Percentiles rank a stretch among this genome's conserved stretches.
Conservation (phyloP, 2,113 vertebrate species). For the Salvelinus namaycush region DNA sequence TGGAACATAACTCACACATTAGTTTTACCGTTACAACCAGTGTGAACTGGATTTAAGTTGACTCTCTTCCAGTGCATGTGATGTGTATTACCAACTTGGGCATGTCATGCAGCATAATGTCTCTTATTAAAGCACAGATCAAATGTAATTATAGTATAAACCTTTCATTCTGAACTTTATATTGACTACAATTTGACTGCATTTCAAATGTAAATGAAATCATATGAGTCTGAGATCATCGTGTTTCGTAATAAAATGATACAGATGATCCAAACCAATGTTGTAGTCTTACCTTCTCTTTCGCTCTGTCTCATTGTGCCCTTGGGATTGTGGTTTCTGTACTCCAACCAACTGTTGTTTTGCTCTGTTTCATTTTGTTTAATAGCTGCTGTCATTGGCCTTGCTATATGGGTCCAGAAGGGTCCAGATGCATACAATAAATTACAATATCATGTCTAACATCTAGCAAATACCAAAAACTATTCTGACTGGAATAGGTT, state of each 20-base stretch:
- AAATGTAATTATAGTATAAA: neutral
- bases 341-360: neutral
- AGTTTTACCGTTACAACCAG: no score
- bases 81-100: neutral
- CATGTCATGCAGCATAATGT: neutral
- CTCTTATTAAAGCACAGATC: neutral
- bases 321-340: neutral
- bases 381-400: slow-evolving; percentile 1
- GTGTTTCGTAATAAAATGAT: neutral
- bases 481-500: neutral
- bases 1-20: no score
- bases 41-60: no score
- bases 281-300: neutral
- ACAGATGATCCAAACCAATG: neutral
- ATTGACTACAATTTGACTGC: neutral
- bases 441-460: neutral
- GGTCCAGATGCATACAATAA: neutral
- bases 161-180: neutral
- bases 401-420: neutral
- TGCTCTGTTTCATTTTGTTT: neutral
- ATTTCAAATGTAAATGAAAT: neutral
- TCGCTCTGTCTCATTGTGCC: neutral
- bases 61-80: slow-evolving; percentile 9
- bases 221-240: neutral
- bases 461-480: neutral